Evolutionary conservation across 37 sponge, comb jelly and placozoan genomes (phyloP), one percentile per base, ranked within the genome.

Genomic region (Ephydatia muelleri): DNA sequence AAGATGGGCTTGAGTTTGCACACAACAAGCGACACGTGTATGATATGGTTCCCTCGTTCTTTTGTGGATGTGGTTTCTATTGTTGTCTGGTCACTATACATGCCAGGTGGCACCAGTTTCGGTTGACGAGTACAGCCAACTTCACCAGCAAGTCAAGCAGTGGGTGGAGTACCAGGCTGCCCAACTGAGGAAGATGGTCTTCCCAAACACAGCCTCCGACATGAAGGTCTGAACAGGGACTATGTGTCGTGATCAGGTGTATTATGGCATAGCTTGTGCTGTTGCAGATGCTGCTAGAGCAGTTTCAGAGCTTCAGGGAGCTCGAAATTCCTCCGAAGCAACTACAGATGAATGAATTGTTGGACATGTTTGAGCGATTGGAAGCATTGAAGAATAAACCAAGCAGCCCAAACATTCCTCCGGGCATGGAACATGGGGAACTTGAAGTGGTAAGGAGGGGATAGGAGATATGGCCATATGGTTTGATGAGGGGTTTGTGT

Each of bases 301-400:
- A 33, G 23, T 48, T 94, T 43, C 86, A 84, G 75, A 87, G 70
- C 38, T 87, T 80, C 78, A 82, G 68, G 36, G 36, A 66, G 38
- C 65, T 86, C 34, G 90, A 89, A 39, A 70, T 89, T 40, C 87
- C 91, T 34, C 67, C 38, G 16, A 89, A 93, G 84, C 48, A 83
- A 67, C 77, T 66, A 75, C 87, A 86, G 75, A 84, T 89, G 85
- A 70, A 66, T 3, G 39, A 85, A 0, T 76, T 89, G 70, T 68
- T 80, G 4, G 90, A 93, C 65, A 76, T 89, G 65, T 76, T 77
- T 74, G 65, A 38, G 34, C 76, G 82, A 23, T 40, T 90, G 9
- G 25, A 82, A 74, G 86, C 69, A 25, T 78, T 72, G 75, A 73
- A 73, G 23, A 87, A 81, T 39, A 78, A 79, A 19, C 29, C 78